Conservation (phyloP, 2,888 invertebrate species). For the Choristoneura rosaceana region DNA sequence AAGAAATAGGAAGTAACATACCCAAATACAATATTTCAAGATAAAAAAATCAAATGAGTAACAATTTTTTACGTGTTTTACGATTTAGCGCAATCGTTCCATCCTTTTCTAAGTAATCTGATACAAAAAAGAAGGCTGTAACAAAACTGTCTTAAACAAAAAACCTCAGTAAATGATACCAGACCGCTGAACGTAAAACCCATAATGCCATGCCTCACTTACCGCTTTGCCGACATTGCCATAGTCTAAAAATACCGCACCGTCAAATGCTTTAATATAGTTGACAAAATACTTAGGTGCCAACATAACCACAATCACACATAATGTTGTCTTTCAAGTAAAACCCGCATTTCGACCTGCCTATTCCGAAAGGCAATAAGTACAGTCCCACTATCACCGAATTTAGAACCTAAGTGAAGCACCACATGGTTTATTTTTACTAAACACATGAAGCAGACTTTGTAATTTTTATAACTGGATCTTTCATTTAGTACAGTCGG, state of each 20-base stretch:
- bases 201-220: constrained; percentile 19
- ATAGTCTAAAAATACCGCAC: constrained; percentile 32
- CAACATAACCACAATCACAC: constrained; percentile 41
- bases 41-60: too few species aligned
- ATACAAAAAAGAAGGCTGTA: neutral
- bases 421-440: neutral
- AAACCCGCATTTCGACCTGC: constrained; percentile 27
- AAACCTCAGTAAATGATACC: neutral
- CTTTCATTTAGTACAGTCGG: constrained; percentile 42
- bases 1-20: too few species aligned
- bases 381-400: neutral
- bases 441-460: neutral
- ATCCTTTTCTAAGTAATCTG: neutral
- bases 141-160: neutral
- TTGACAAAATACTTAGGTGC: constrained; percentile 42
- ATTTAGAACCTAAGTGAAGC: neutral
- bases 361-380: constrained; percentile 3
- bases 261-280: constrained; percentile 33
- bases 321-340: constrained; percentile 42
- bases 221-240: constrained; percentile 17
- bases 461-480: constrained; percentile 14
- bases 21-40: too few species aligned
- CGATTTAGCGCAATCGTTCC: neutral
- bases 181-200: constrained; percentile 4
- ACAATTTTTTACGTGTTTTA: too few species aligned